Evolutionary conservation across 2,113 vertebrate genomes (phyloP).

Genomic region (Thomomys bottae): DNA sequence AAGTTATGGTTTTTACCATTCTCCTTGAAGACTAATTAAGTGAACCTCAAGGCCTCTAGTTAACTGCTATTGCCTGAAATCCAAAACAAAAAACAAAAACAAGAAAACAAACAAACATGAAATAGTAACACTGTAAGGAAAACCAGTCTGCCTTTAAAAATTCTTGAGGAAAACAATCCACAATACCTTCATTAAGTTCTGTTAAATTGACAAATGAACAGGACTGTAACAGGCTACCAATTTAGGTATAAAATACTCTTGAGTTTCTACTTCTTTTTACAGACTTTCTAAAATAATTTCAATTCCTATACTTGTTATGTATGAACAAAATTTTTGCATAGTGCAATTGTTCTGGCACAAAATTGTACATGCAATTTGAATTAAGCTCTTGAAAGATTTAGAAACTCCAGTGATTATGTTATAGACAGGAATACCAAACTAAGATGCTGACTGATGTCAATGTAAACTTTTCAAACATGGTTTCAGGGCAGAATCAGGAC

Average conservation of each 20-base stretch:
- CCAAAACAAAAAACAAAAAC: background rate
- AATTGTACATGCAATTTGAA: slow-evolving; percentile 47
- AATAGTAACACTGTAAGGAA: slow-evolving; percentile 32
- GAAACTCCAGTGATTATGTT: slow-evolving; percentile 26
- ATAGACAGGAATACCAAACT: background rate
- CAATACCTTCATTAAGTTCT: background rate
- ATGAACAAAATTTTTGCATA: background rate
- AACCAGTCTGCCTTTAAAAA: background rate
- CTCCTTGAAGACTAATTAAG: slow-evolving; percentile 32
- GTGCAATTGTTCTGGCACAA: slow-evolving; percentile 35
- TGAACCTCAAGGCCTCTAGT: background rate
- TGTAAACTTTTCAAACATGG: slow-evolving; percentile 10
- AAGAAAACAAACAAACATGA: background rate
- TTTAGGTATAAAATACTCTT: background rate
- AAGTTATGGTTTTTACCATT: slow-evolving; percentile 14
- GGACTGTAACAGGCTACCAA: background rate
- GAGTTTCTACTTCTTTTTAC: background rate
- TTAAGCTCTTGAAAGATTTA: slow-evolving; percentile 61
- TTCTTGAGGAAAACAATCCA: background rate
- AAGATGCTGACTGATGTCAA: slow-evolving; percentile 3
- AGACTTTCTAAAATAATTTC: slow-evolving; percentile 38
- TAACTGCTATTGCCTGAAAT: background rate
- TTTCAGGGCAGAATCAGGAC: background rate
- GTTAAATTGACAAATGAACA: slow-evolving; percentile 1
- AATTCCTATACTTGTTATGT: background rate